Evolutionary conservation across 2,888 invertebrate genomes (phyloP).

Genomic region (Apomyelois bistriatella): DNA sequence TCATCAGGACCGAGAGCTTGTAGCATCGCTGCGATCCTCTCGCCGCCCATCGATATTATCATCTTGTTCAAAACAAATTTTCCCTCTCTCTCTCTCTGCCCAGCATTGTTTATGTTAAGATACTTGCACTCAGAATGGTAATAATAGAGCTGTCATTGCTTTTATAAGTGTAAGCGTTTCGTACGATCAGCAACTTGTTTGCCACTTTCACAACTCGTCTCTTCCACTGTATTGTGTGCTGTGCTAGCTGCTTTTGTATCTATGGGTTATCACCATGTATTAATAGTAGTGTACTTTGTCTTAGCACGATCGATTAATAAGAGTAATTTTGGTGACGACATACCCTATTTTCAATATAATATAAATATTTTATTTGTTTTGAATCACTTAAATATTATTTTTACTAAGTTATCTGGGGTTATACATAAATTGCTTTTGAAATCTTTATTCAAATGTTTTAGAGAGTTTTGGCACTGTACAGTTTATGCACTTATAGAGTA

Average conservation of each 20-base stretch:
- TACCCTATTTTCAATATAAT: constrained; percentile 23
- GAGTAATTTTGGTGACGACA: constrained; percentile 34
- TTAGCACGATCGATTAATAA: constrained; percentile 62
- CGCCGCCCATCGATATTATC: constrained; percentile 28
- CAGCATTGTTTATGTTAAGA: constrained; percentile 59
- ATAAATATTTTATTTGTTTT: constrained; percentile 17
- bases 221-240: constrained; percentile 79
- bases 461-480: constrained; percentile 66
- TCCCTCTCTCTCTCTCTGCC: constrained; percentile 68
- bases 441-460: constrained; percentile 43
- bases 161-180: constrained; percentile 77
- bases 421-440: constrained; percentile 37
- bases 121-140: constrained; percentile 74
- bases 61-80: constrained; percentile 35
- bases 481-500: constrained; percentile 53
- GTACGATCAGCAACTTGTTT: constrained; percentile 74
- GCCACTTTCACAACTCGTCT: constrained; percentile 76
- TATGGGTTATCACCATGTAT: constrained; percentile 76
- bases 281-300: constrained; percentile 65
- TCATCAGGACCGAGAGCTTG: constrained; percentile 39
- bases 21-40: constrained; percentile 27
- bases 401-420: constrained; percentile 16
- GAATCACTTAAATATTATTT: constrained; percentile 16
- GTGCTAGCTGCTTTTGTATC: constrained; percentile 80
- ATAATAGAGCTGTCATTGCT: constrained; percentile 81